Evolutionary conservation across 2,797 vertebrate genomes (phyloP).

Genomic region (Anniella stebbinsi): DNA sequence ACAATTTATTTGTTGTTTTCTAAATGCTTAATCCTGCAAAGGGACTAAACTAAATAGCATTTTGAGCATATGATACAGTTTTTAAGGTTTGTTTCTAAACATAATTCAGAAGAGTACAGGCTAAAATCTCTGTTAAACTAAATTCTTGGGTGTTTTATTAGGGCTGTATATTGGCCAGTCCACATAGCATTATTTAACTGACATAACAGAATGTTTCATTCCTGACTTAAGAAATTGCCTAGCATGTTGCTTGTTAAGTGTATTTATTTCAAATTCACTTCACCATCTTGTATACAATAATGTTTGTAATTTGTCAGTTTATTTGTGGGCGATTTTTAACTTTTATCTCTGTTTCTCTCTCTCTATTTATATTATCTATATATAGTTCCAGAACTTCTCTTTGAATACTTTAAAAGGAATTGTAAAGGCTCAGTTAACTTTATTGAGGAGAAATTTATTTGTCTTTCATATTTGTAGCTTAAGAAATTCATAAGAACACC

Average conservation of each 20-base stretch:
- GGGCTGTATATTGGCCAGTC: not conserved
- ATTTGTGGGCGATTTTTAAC: slow-evolving; percentile 28
- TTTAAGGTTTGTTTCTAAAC: not conserved
- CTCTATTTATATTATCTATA: not conserved
- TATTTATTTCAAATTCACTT: not conserved
- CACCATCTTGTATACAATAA: not conserved
- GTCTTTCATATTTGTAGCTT: slow-evolving; percentile 80
- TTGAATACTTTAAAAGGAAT: not conserved
- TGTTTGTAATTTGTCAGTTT: not conserved
- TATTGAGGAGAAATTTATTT: slow-evolving; percentile 15
- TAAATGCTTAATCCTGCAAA: not conserved
- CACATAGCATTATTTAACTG: not conserved
- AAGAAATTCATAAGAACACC: slow-evolving; percentile 97
- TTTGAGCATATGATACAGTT: not conserved
- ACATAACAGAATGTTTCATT: not conserved
- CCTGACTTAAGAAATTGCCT: not conserved
- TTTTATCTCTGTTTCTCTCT: slow-evolving; percentile 14
- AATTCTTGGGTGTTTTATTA: slow-evolving; percentile 1
- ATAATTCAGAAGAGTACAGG: slow-evolving; percentile 9
- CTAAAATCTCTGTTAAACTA: slow-evolving; percentile 9
- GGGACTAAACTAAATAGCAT: not conserved
- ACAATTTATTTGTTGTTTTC: not conserved
- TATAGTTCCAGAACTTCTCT: not conserved
- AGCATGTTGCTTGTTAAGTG: not conserved
- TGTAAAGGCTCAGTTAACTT: slow-evolving; percentile 15